Conservation (phyloP, 1,140 invertebrate species). For the Glossosoma conforme region DNA sequence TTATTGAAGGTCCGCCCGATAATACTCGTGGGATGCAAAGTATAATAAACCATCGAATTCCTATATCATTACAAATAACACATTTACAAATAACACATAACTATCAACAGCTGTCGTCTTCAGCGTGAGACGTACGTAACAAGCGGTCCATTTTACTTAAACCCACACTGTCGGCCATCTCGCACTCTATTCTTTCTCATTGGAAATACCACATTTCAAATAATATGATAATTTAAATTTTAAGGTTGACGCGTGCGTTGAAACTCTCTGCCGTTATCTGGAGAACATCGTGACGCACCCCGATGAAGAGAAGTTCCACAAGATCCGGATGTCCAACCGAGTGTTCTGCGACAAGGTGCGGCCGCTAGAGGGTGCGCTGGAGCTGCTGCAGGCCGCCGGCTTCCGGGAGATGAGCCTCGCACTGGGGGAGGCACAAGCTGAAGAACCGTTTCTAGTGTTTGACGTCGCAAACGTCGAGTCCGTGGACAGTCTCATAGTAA, state of each 20-base stretch:
- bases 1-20: no score
- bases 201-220: no score
- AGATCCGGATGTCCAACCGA: constrained; percentile 81
- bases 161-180: no score
- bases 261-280: constrained; percentile 84
- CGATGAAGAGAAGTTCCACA: constrained; percentile 82
- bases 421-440: constrained; percentile 45
- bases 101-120: no score
- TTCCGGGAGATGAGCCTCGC: constrained; percentile 60
- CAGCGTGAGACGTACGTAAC: no score
- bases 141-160: no score
- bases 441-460: constrained; percentile 63
- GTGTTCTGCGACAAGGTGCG: constrained; percentile 72
- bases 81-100: no score
- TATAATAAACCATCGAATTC: no score
- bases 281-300: constrained; percentile 87
- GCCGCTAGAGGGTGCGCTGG: constrained; percentile 70
- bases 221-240: constrained; percentile 31
- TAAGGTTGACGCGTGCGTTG: constrained; percentile 72
- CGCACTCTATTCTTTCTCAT: no score
- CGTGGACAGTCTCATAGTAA: constrained; percentile 54
- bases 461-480: constrained; percentile 50
- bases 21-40: no score
- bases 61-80: no score
- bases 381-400: constrained; percentile 80